These are phyloP conservation scores for Dreissena polymorpha DNA, from an alignment of 1,140 invertebrate species.

Conservation along the genomic window DNA sequence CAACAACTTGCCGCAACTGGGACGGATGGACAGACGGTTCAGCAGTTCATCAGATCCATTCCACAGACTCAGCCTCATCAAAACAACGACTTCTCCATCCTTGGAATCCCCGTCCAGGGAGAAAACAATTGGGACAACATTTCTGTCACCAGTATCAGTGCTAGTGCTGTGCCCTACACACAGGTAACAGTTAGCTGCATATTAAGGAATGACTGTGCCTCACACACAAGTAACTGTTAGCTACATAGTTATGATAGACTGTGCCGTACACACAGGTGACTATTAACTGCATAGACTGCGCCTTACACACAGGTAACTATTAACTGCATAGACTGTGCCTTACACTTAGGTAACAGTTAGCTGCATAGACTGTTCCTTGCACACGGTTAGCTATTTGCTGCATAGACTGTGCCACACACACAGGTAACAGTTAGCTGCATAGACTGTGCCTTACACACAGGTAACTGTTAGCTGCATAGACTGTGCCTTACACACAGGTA, in stretches of 20 bases:
- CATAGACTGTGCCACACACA: too few species aligned
- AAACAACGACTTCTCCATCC: slow-evolving; percentile 76
- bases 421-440: too few species aligned
- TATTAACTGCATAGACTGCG: not conserved
- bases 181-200: slow-evolving; percentile 68
- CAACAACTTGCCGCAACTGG: not conserved
- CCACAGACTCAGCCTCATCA: slow-evolving; percentile 58
- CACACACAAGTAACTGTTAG: slow-evolving; percentile 71
- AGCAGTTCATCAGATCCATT: slow-evolving; percentile 68
- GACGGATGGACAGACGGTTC: slow-evolving; percentile 62
- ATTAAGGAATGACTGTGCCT: slow-evolving; percentile 62
- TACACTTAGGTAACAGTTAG: slow-evolving; percentile 71
- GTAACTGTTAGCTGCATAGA: slow-evolving; percentile 50
- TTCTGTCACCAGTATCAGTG: slow-evolving; percentile 62
- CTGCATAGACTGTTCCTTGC: slow-evolving; percentile 66
- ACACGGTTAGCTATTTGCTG: slow-evolving; percentile 51
- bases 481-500: slow-evolving; percentile 76
- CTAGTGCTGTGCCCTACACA: slow-evolving; percentile 73
- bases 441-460: slow-evolving; percentile 73
- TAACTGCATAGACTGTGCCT: slow-evolving; percentile 60
- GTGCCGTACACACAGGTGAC: slow-evolving; percentile 75
- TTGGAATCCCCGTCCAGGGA: slow-evolving; percentile 66
- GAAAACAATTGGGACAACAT: slow-evolving; percentile 67
- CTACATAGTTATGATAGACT: slow-evolving; percentile 7
- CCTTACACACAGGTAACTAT: slow-evolving; percentile 72